Percentiles rank a stretch among this genome's conserved stretches.
Conservation (phyloP, 1,140 invertebrate species). For the Anastrepha obliqua region DNA sequence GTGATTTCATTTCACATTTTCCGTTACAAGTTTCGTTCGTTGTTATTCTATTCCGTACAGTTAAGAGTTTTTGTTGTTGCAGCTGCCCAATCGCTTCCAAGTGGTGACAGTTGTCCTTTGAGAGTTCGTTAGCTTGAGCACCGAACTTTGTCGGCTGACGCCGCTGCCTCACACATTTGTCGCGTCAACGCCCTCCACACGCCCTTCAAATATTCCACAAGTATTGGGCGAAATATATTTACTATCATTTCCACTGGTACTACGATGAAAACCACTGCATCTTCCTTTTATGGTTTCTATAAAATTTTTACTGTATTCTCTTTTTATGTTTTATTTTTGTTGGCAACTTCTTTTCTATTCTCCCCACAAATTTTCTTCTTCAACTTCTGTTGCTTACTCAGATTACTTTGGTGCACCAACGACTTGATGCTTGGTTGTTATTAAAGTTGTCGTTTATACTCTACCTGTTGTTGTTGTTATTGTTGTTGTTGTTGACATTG, state of each 20-base stretch:
- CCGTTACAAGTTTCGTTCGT: neutral
- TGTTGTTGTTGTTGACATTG: neutral
- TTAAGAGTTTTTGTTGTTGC: neutral
- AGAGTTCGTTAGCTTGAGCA: neutral
- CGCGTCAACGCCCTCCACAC: neutral
- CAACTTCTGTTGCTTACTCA: neutral
- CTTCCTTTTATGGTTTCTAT: neutral
- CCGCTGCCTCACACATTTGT: neutral
- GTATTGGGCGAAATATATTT: neutral
- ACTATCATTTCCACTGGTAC: neutral
- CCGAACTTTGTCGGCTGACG: neutral
- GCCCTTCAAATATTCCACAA: neutral
- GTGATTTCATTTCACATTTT: too few relatives aligned
- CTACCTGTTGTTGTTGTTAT: neutral
- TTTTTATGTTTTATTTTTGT: neutral
- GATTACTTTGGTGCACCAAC: neutral
- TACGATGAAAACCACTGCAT: neutral
- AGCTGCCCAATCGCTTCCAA: neutral
- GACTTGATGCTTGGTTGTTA: neutral
- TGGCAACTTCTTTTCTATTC: neutral
- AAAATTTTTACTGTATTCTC: neutral
- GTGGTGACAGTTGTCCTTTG: conserved; percentile 22
- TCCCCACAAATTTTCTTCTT: neutral
- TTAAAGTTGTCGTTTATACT: neutral
- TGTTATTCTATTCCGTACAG: neutral